These are phyloP conservation scores for Brenthis hecate DNA, from an alignment of 2,888 invertebrate genomes.

Conservation along the genomic window DNA sequence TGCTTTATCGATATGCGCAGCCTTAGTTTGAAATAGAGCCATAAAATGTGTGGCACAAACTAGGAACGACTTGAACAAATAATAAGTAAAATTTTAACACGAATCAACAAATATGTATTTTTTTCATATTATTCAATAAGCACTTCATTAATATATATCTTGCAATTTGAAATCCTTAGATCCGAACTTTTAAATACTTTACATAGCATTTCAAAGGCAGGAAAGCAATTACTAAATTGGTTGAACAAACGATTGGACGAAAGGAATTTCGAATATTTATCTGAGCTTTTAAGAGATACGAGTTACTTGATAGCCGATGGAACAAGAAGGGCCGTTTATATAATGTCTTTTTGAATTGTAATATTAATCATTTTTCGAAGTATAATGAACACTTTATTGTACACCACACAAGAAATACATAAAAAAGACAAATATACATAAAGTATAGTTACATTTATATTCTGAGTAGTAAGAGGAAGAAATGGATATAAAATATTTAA, in stretches of 20 bases:
- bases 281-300: constrained; percentile 39
- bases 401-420: no score
- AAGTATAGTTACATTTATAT: neutral
- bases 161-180: neutral
- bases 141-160: neutral
- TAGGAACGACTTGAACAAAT: no score
- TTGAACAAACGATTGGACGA: constrained; percentile 37
- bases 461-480: no score
- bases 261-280: constrained; percentile 39
- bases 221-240: constrained; percentile 42
- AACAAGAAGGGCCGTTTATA: constrained; percentile 21
- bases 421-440: neutral
- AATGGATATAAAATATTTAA: no score
- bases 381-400: no score
- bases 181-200: constrained; percentile 17
- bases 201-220: constrained; percentile 24
- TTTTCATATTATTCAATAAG: neutral
- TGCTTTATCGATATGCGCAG: no score
- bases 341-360: neutral
- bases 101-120: no score
- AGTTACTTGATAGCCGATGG: constrained; percentile 34
- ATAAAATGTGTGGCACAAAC: neutral
- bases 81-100: no score
- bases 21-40: no score
- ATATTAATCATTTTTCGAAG: no score